Base-by-base conservation (phyloP, 2,888 invertebrate genomes). In the Drosophila anomalipes region DNA sequence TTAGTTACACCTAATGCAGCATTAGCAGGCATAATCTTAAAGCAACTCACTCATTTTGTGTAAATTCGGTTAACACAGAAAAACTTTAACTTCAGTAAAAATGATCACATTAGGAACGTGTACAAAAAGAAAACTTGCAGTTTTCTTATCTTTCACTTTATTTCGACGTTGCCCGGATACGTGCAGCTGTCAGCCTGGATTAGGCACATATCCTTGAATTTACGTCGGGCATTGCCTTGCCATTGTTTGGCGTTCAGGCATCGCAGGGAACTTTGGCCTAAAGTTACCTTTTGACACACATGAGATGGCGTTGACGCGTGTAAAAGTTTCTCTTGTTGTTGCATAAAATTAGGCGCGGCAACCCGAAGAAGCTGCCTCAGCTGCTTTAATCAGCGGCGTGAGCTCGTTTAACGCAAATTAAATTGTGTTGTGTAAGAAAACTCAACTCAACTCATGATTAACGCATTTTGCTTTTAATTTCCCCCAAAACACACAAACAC, bases 371-470 rank as follows among this genome's bases (percentile, higher is more conserved):
- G 33, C 71, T 61, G 72, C 53, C 71, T 82, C 72, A 72, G 79
- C 66, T 70, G 66, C 81, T 78, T 86, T 90, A 83, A 80, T 88
- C 86, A 76, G 79, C 69, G 76, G 75, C 74, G 73, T 76, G 63
- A 76, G 81, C 90, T 90, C 81, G 84, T 88, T 86, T 86, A 90
- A 90, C 79, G 88, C 76, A 91, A 91, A 91, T 89, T 91, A 84
- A 91, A 87, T 91, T 91, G 77, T 62, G 76, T 77, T 84, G 62
- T 79, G 61, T 67, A 76, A 70, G 74, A 67, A 76, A 82, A 73
- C 77, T 76, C 71, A 63, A 70, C 81, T 82, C 77, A 57, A 77
- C 81, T 74, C 79, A 82, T 91, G 87, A 91, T 89, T 91, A 87
- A 81, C 87, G 90, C 75, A 84, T 83, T 90, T 87, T 87, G 74